These are phyloP conservation scores for Hypsopygia costalis DNA, from an alignment of 2,888 invertebrate species.

Conservation along the genomic window DNA sequence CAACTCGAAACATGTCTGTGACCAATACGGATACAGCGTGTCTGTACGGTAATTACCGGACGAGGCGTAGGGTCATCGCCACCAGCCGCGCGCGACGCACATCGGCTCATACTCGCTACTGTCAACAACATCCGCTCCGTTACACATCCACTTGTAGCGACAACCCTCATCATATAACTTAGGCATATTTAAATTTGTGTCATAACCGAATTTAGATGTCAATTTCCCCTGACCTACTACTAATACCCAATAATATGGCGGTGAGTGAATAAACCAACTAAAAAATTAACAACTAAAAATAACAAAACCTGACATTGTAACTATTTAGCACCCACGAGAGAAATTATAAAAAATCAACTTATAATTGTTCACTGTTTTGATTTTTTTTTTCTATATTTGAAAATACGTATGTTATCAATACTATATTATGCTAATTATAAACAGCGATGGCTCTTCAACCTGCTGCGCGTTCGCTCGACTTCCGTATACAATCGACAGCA, in stretches of 20 bases:
- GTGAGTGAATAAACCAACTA: constrained; percentile 14
- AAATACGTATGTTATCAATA: too few relatives aligned
- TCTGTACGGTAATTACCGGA: constrained; percentile 44
- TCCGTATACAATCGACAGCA: too few relatives aligned
- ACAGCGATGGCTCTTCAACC: constrained; percentile 39
- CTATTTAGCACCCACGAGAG: neutral
- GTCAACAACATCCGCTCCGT: constrained; percentile 45
- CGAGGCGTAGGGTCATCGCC: constrained; percentile 59
- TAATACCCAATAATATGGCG: neutral
- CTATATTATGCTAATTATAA: too few relatives aligned
- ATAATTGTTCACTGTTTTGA: too few relatives aligned
- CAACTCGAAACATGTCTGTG: neutral
- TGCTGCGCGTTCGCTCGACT: constrained; percentile 2
- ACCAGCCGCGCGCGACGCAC: constrained; percentile 50
- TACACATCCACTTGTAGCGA: constrained; percentile 2
- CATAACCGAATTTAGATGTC: too few relatives aligned
- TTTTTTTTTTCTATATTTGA: too few relatives aligned
- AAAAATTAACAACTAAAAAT: constrained; percentile 9
- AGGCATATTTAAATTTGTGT: too few relatives aligned
- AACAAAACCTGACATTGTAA: neutral
- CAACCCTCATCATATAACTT: too few relatives aligned
- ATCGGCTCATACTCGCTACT: constrained; percentile 64
- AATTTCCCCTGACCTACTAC: too few relatives aligned
- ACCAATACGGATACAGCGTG: neutral
- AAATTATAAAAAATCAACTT: too few relatives aligned